These are phyloP conservation scores for Sceliomorpha sp. DNA, from an alignment of 2,888 invertebrate genomes.

Conservation along the genomic window DNA sequence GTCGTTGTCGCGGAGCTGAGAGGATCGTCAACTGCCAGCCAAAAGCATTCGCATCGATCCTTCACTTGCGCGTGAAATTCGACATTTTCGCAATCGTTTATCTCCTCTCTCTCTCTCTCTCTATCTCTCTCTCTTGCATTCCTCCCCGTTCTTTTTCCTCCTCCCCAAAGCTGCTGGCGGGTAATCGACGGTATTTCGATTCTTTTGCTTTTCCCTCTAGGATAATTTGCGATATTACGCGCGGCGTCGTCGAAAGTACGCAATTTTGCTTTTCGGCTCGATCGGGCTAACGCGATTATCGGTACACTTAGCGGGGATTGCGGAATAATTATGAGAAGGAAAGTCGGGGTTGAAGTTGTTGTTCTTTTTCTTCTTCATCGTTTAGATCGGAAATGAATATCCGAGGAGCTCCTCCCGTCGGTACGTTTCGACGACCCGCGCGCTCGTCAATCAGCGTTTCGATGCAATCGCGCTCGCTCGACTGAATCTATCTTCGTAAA, in stretches of 20 bases:
- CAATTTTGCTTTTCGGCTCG: neutral
- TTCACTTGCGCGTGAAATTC: slow-evolving; percentile 31
- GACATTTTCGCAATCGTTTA: slow-evolving; percentile 27
- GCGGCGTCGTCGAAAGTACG: too few species aligned
- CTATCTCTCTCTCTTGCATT: slow-evolving; percentile 70
- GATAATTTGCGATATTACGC: neutral
- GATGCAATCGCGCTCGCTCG: too few species aligned
- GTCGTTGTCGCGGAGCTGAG: slow-evolving; percentile 17
- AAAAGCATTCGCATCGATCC: slow-evolving; percentile 39
- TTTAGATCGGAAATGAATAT: too few species aligned
- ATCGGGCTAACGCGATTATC: too few species aligned
- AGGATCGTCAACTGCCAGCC: slow-evolving; percentile 40
- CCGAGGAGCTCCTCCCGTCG: too few species aligned
- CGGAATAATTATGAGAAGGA: too few species aligned
- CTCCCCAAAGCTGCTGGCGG: slow-evolving; percentile 74
- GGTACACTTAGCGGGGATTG: too few species aligned
- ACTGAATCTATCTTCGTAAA: too few species aligned
- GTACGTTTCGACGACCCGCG: slow-evolving; percentile 15
- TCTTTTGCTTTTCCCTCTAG: slow-evolving; percentile 9
- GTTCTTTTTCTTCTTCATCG: too few species aligned
- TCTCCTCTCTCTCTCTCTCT: slow-evolving; percentile 56
- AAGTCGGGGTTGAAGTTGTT: too few species aligned
- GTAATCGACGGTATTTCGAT: slow-evolving; percentile 44
- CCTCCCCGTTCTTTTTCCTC: slow-evolving; percentile 69
- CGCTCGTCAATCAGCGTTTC: slow-evolving; percentile 15